Base-by-base conservation (phyloP, 2,888 invertebrate genomes). In the Trachelus iudaicus region DNA sequence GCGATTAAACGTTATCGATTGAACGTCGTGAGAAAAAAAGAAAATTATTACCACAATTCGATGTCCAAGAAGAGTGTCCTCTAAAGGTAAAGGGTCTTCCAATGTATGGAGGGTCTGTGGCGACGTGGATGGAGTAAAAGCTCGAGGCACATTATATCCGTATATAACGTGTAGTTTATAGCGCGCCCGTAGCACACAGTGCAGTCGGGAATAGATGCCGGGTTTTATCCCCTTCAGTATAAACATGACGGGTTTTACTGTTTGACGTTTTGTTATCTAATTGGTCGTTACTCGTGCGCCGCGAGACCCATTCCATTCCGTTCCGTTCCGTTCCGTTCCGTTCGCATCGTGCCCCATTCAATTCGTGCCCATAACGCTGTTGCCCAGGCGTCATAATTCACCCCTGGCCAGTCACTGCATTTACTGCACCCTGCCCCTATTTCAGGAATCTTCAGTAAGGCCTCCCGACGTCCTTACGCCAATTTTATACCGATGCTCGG, bases 191-290 rank as follows among this genome's bases (percentile, higher is more conserved):
- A 71, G 31, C 71, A 71, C 71, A 33, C 71, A 79, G 79, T 77
- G 79, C 81, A 77, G 79, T 78, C 77, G 80, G 81, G 82, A 82
- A 80, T 83, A 83, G 85, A 80, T 79, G 79, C 83, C 82, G 81
- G 84, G 84, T 85, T 87, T 88, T 88, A 87, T 87, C 86, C 86
- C 87, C 86, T 83, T 86, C 82, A 84, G 85, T 87, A 88, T 89
- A 88, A 87, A 89, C 86, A 89, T 87, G 87, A 86, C 85, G 86
- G 85, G 85, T 87, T 89, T 89, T 89, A 89, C 87, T 87, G 88
- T 89, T 89, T 88, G 88, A 88, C 87, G 87, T 89, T 89, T 88
- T 87, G 89, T 89, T 89, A 88, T 89, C 89, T 89, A 89, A 89
- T 89, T 89, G 89, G 86, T 88, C 87, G 85, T 87, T 86, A 86